phyloP scores from a whole-genome alignment of 2,113 vertebrate species.

The Chauna torquata region DNA sequence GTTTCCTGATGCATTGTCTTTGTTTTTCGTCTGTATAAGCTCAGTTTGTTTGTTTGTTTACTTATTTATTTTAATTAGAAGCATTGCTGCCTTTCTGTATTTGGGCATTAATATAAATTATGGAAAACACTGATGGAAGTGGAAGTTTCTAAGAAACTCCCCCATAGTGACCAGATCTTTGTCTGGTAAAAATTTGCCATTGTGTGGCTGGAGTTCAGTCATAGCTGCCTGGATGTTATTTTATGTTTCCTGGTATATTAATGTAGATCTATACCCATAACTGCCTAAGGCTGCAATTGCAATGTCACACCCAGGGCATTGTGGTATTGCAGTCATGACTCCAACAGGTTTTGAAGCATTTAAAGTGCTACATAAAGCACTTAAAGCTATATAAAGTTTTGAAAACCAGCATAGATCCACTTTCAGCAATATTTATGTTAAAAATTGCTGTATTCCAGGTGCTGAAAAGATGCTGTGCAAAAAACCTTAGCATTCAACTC shows the following conservation, averaged over 20 bases:
- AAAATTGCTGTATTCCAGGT: neutral
- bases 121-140: neutral
- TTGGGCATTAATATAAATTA: neutral
- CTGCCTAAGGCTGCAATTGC: neutral
- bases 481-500: neutral
- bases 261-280: neutral
- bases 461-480: neutral
- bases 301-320: neutral
- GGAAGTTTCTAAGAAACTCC: neutral
- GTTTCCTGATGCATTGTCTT: neutral
- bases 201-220: neutral
- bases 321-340: neutral
- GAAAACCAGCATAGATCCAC: neutral
- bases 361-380: too few species aligned
- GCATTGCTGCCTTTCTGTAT: neutral
- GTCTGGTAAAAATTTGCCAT: neutral
- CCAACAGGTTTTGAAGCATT: fast-evolving
- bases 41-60: neutral
- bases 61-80: neutral
- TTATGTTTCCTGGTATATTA: neutral
- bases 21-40: neutral
- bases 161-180: neutral
- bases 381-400: neutral
- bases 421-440: neutral
- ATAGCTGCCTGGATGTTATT: neutral